phyloP scores from a whole-genome alignment of 92 coral and sea anemone genomes.

The Bergia puertoricense region DNA sequence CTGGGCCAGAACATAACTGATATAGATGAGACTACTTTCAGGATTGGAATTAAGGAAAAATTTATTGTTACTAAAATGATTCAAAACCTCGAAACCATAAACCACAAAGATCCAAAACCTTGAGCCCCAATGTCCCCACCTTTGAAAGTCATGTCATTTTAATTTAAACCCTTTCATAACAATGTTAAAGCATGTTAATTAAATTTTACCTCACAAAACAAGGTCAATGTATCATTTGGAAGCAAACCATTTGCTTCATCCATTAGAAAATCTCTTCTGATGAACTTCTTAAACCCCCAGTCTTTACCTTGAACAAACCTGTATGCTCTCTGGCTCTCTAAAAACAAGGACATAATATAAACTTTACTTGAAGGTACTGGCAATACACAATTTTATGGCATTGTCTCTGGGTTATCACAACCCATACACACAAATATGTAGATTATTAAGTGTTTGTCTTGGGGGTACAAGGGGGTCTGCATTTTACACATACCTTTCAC shows the following conservation, averaged over 20 bases:
- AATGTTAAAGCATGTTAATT: too few species aligned
- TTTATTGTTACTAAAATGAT: too few species aligned
- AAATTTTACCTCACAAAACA: slow-evolving; percentile 93
- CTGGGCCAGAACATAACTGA: too few species aligned
- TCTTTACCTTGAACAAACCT: slow-evolving; percentile 99
- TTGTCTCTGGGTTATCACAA: background rate
- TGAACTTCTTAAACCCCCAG: slow-evolving; percentile 99
- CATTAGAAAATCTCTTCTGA: slow-evolving; percentile 96
- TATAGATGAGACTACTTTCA: too few species aligned
- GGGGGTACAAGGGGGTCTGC: too few species aligned
- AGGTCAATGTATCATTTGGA: slow-evolving; percentile 95
- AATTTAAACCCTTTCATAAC: too few species aligned
- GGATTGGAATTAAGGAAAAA: too few species aligned
- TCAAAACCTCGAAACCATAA: too few species aligned
- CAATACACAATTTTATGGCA: background rate
- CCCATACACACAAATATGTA: too few species aligned
- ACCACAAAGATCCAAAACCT: background rate
- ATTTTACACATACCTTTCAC: too few species aligned
- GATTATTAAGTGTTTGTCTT: too few species aligned
- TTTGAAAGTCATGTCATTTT: background rate
- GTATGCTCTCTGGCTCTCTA: slow-evolving; percentile 99
- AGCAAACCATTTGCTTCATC: slow-evolving; percentile 97
- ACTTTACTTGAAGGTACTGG: background rate
- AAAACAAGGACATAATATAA: background rate
- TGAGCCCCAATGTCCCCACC: background rate